Evolutionary conservation across 2,888 invertebrate genomes (phyloP).

Genomic region (Raillietiella orientalis): DNA sequence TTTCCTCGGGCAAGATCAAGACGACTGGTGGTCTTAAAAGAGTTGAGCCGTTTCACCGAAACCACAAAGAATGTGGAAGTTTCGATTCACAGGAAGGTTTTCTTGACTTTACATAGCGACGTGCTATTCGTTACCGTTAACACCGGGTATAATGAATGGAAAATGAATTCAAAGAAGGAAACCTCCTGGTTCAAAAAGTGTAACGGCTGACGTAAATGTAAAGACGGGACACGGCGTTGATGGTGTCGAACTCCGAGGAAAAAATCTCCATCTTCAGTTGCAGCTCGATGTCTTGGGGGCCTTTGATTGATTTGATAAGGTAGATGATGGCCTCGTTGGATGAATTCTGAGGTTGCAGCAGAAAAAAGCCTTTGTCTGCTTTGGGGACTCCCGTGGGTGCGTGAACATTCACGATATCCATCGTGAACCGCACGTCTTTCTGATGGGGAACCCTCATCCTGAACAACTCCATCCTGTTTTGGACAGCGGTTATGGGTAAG

Average conservation of each 20-base stretch:
- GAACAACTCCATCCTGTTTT: slow-evolving; percentile 37
- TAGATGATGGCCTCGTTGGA: slow-evolving; percentile 37
- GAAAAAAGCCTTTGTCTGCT: slow-evolving; percentile 14
- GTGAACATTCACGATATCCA: slow-evolving; percentile 24
- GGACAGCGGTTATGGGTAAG: slow-evolving; percentile 26
- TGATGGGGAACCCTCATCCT: slow-evolving; percentile 49
- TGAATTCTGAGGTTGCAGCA: slow-evolving; percentile 14
- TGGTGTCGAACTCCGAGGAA: too few species aligned
- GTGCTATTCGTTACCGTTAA: too few species aligned
- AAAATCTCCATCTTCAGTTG: slow-evolving; percentile 62
- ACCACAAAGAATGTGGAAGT: too few species aligned
- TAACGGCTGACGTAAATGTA: slow-evolving; percentile 56
- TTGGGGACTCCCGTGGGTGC: slow-evolving; percentile 16
- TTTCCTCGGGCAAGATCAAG: too few species aligned
- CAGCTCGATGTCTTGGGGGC: slow-evolving; percentile 67
- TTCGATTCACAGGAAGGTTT: too few species aligned
- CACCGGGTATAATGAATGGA: too few species aligned
- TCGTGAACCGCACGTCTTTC: slow-evolving; percentile 34
- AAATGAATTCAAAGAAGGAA: too few species aligned
- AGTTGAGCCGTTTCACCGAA: too few species aligned
- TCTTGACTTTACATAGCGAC: too few species aligned
- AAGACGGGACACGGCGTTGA: slow-evolving; percentile 41
- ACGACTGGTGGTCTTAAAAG: too few species aligned
- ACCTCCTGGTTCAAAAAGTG: slow-evolving; percentile 24
- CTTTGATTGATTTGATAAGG: slow-evolving; percentile 33